Evolutionary conservation across 2,797 vertebrate genomes (phyloP).

Genomic region (Mustela erminea): DNA sequence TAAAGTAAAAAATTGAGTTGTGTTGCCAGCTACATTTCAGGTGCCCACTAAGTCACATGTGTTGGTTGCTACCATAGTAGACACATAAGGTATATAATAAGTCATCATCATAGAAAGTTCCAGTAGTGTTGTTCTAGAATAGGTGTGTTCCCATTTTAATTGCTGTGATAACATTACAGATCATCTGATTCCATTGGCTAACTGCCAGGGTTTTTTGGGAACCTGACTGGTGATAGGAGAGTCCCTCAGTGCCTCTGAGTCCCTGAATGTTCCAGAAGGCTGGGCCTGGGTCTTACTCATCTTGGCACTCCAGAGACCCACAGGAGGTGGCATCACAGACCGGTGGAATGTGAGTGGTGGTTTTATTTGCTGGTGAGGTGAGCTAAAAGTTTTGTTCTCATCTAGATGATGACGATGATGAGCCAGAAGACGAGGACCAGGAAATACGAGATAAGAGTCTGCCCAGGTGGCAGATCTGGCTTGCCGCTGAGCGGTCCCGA

Average conservation of each 20-base stretch:
- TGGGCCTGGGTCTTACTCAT: background rate
- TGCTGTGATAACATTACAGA: background rate
- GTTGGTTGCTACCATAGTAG: background rate
- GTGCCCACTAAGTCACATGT: background rate
- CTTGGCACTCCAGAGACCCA: background rate
- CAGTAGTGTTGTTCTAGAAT: background rate
- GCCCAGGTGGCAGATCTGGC: conserved; percentile 93
- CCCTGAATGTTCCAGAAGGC: background rate
- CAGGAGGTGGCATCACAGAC: rapidly evolving
- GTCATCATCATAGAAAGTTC: background rate
- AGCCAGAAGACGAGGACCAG: conserved; percentile 92
- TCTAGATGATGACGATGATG: conserved; percentile 91
- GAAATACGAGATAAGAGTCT: conserved; percentile 94
- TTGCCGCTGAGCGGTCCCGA: conserved; percentile 93
- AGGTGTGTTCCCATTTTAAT: background rate
- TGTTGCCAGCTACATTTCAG: background rate
- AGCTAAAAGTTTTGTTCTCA: conserved; percentile 38
- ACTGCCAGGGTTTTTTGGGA: background rate
- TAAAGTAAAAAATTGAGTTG: background rate
- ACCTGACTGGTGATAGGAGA: background rate
- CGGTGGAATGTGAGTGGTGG: background rate
- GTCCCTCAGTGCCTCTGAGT: background rate
- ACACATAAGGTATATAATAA: rapidly evolving
- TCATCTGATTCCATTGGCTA: background rate
- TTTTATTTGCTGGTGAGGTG: background rate